Evolutionary conservation across 1,140 invertebrate genomes (phyloP).

Genomic region (Macrotrachela quadricornifera): DNA sequence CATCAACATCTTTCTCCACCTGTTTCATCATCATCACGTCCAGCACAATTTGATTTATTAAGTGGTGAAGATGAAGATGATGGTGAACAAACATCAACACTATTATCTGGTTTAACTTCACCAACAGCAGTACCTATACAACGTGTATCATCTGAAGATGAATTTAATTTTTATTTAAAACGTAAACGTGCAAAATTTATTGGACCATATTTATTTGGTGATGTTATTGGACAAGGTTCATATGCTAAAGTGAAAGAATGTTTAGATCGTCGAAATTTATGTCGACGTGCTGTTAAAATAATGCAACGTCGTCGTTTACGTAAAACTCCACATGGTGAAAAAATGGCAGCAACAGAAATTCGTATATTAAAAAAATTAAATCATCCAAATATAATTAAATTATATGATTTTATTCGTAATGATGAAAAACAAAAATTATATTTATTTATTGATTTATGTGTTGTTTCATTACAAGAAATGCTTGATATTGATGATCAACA

Average conservation of each 20-base stretch:
- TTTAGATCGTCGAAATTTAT: conserved; percentile 69
- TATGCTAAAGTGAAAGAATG: conserved; percentile 93
- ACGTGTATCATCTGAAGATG: too few relatives aligned
- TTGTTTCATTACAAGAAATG: conserved; percentile 58
- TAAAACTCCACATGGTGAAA: conserved; percentile 31
- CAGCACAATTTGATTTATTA: too few relatives aligned
- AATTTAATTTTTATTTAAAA: too few relatives aligned
- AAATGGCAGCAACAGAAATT: conserved; percentile 41
- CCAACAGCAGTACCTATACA: too few relatives aligned
- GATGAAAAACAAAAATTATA: conserved; percentile 50
- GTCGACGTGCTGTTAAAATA: conserved; percentile 48
- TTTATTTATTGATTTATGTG: conserved; percentile 38
- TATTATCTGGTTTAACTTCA: too few relatives aligned
- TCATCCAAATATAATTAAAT: conserved; percentile 77
- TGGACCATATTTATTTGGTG: conserved; percentile 68
- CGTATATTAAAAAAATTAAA: conserved; percentile 52
- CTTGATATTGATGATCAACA: conserved; percentile 69
- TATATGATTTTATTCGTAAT: conserved; percentile 82
- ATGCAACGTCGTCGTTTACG: conserved; percentile 38
- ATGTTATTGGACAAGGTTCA: conserved; percentile 77
- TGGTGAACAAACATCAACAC: too few relatives aligned
- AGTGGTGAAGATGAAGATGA: too few relatives aligned
- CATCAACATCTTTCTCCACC: too few relatives aligned
- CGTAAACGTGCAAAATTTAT: too few relatives aligned
- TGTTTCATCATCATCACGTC: too few relatives aligned